Conservation (phyloP, 2,797 vertebrate genomes). For the Brotogeris chrysoptera region DNA sequence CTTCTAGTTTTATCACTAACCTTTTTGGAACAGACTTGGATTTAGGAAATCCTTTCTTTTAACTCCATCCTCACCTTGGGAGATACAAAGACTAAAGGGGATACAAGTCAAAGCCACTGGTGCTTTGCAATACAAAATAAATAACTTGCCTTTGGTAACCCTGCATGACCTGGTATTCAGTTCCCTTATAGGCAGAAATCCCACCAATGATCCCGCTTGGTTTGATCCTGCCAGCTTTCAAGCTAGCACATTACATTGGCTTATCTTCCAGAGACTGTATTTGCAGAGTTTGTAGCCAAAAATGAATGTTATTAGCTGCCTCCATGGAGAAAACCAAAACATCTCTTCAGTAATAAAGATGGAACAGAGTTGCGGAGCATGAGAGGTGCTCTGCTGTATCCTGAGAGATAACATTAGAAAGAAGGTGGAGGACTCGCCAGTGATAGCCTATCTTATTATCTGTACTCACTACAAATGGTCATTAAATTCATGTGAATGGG, state of each 20-base stretch:
- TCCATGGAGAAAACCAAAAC: background rate
- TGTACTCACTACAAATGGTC: background rate
- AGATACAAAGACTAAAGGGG: background rate
- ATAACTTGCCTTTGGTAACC: background rate
- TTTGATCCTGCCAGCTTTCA: background rate
- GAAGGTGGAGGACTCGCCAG: background rate
- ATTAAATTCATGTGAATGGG: background rate
- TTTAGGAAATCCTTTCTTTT: conserved; percentile 34
- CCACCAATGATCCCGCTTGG: background rate
- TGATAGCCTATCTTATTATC: background rate
- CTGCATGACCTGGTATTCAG: background rate
- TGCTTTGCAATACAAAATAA: background rate
- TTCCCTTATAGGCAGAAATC: background rate
- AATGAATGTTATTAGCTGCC: background rate
- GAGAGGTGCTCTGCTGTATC: background rate
- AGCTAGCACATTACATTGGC: background rate
- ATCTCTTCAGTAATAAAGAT: background rate
- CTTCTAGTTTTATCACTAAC: conserved; percentile 24
- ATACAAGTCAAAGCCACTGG: background rate
- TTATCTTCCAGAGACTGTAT: background rate
- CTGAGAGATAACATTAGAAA: background rate
- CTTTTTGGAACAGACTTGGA: background rate
- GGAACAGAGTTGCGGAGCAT: background rate
- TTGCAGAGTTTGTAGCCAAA: background rate
- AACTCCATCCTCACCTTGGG: background rate